Percentiles rank a stretch among this genome's conserved stretches.
phyloP scores from a whole-genome alignment of 2,888 invertebrate species.

The Brachypalpus laphriformis region DNA sequence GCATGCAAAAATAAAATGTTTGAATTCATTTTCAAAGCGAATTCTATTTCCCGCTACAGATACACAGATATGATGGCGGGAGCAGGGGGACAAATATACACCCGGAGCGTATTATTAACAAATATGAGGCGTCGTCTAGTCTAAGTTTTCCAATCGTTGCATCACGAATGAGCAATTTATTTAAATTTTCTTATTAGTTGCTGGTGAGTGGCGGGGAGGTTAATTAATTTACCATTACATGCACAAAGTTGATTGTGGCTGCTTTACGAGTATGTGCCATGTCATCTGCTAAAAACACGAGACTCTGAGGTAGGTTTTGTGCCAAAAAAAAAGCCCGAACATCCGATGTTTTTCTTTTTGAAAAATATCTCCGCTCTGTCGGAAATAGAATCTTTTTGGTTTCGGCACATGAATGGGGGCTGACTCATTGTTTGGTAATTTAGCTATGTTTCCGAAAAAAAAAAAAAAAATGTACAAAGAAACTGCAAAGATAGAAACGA shows the following conservation, averaged over 20 bases:
- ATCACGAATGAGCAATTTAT: constrained; percentile 65
- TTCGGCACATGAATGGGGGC: constrained; percentile 57
- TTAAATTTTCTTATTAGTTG: constrained; percentile 43
- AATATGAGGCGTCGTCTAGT: constrained; percentile 64
- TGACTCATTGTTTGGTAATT: constrained; percentile 64
- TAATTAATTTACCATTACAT: constrained; percentile 61
- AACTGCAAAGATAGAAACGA: background rate
- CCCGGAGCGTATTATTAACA: constrained; percentile 2
- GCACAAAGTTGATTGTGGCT: constrained; percentile 19
- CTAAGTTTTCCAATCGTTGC: constrained; percentile 69
- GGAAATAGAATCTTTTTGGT: constrained; percentile 50
- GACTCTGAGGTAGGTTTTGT: constrained; percentile 33
- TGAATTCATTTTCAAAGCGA: constrained; percentile 29
- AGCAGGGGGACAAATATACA: background rate
- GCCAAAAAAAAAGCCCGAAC: constrained; percentile 42
- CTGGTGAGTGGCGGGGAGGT: background rate
- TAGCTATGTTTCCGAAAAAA: constrained; percentile 28
- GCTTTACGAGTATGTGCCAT: constrained; percentile 15
- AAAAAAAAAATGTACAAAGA: background rate
- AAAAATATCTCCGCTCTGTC: constrained; percentile 17
- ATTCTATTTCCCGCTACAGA: background rate
- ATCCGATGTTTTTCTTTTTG: constrained; percentile 12
- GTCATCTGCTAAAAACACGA: constrained; percentile 62
- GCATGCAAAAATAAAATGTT: constrained; percentile 17
- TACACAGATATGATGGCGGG: background rate